Conservation (phyloP, 2,888 invertebrate species). For the Ryuthela nishihirai region DNA sequence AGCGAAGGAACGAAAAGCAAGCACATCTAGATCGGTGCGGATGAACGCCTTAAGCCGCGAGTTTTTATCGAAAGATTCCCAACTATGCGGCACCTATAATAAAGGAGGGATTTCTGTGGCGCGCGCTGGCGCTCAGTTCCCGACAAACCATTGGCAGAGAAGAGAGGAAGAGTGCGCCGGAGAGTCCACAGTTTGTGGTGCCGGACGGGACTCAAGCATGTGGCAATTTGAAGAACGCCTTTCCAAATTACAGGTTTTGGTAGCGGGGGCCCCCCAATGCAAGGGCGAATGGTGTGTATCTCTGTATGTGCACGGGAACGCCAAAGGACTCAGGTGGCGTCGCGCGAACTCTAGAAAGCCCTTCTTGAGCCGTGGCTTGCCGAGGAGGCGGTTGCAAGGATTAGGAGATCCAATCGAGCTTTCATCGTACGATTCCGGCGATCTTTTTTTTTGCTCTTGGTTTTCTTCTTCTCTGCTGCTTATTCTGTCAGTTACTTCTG, state of each 20-base stretch:
- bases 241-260: slow-evolving; percentile 2
- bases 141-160: neutral
- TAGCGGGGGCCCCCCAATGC: too few species aligned
- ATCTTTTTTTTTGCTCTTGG: too few species aligned
- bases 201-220: neutral
- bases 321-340: slow-evolving; percentile 34
- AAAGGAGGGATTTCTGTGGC: slow-evolving; percentile 2
- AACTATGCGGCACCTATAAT: slow-evolving; percentile 3
- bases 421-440: slow-evolving; percentile 35
- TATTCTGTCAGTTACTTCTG: too few species aligned
- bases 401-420: slow-evolving; percentile 34
- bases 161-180: neutral
- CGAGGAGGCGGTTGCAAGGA: slow-evolving; percentile 23
- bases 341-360: slow-evolving; percentile 36
- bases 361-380: slow-evolving; percentile 18
- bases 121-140: too few species aligned
- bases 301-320: slow-evolving; percentile 5
- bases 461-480: too few species aligned
- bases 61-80: slow-evolving; percentile 1
- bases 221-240: neutral
- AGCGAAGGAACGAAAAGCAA: too few species aligned
- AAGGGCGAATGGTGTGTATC: too few species aligned
- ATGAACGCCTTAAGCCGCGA: neutral
- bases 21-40: too few species aligned
- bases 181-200: neutral